Conservation (phyloP, 2,113 vertebrate species). For the Syngnathus scovelli region DNA sequence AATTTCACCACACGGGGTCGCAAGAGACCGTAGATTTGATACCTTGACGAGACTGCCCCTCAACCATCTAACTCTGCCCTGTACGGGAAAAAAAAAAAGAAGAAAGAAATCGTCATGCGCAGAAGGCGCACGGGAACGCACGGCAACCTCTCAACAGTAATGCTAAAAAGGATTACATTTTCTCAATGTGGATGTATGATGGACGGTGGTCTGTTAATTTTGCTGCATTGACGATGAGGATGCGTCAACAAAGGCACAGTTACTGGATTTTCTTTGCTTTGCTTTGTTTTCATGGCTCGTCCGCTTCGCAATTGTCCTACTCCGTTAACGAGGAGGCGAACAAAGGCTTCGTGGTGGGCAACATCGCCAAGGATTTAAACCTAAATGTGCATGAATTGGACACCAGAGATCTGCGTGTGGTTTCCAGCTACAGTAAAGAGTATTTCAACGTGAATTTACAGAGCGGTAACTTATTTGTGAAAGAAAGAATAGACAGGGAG, state of each 20-base stretch:
- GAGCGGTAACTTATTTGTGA: too few relatives aligned
- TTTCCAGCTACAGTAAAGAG: too few relatives aligned
- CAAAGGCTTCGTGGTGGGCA: too few relatives aligned
- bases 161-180: background rate
- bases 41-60: too few relatives aligned
- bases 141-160: background rate
- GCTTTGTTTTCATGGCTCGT: background rate
- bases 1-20: background rate
- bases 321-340: constrained; percentile 4
- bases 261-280: background rate
- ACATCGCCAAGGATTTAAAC: too few relatives aligned
- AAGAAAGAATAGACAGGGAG: too few relatives aligned
- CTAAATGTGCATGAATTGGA: too few relatives aligned
- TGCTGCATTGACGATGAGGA: background rate
- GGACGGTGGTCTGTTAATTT: background rate
- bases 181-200: background rate
- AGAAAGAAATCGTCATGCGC: background rate
- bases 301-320: constrained; percentile 3
- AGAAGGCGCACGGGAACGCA: background rate
- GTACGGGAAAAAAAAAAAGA: background rate
- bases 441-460: too few relatives aligned
- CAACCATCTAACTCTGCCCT: background rate
- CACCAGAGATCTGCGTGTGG: too few relatives aligned
- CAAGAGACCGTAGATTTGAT: background rate
- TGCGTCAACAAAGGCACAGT: background rate